These are phyloP conservation scores for Malthinus seriepunctatus DNA, from an alignment of 2,888 invertebrate genomes.

Conservation along the genomic window DNA sequence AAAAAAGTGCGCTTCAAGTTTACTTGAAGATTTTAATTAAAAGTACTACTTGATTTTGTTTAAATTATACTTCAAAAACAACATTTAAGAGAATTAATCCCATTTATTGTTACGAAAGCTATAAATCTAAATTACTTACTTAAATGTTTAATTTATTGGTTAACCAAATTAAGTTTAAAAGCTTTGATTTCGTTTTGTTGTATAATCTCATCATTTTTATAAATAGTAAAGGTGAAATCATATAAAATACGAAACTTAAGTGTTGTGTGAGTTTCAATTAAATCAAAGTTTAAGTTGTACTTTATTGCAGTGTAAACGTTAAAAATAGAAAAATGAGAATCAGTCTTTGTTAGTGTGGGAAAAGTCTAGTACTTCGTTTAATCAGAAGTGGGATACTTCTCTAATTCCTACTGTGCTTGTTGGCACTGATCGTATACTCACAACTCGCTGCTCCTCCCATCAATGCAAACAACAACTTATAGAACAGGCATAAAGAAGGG, in stretches of 20 bases:
- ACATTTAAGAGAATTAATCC: conserved; percentile 17
- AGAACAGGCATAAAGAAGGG: too few species aligned
- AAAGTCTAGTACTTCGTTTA: too few species aligned
- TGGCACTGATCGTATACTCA: too few species aligned
- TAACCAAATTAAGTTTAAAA: conserved; percentile 25
- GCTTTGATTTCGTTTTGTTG: conserved; percentile 15
- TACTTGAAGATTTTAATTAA: too few species aligned
- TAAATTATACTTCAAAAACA: conserved; percentile 11
- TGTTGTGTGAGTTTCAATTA: too few species aligned
- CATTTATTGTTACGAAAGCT: conserved; percentile 22
- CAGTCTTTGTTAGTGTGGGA: too few species aligned
- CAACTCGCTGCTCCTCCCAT: too few species aligned
- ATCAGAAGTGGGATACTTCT: too few species aligned
- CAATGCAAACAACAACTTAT: too few species aligned
- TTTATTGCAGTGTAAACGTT: background rate
- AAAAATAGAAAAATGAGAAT: too few species aligned
- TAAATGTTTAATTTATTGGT: conserved; percentile 30
- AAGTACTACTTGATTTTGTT: conserved; percentile 1
- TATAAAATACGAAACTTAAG: background rate
- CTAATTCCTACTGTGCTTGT: too few species aligned
- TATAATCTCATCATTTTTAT: conserved; percentile 16
- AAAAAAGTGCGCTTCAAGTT: too few species aligned
- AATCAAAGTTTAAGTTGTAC: background rate
- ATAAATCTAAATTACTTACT: conserved; percentile 31
- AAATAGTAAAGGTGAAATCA: background rate